Conservation (phyloP, 2,113 vertebrate species). For the Okapia johnstoni region DNA sequence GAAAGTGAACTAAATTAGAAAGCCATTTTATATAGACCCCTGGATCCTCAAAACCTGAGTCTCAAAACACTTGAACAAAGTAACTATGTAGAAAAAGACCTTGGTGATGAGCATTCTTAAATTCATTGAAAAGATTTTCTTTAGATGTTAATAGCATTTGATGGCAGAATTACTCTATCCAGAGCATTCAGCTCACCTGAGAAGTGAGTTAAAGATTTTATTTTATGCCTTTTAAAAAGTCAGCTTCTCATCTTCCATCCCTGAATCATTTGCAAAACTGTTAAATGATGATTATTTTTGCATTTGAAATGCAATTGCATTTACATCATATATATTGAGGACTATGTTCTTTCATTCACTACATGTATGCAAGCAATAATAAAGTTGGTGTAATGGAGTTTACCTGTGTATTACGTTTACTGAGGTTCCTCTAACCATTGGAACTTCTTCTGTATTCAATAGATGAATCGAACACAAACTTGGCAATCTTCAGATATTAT, state of each 20-base stretch:
- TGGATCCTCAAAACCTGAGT: slow-evolving; percentile 19
- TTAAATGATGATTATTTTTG: slow-evolving; percentile 15
- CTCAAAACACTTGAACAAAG: slow-evolving; percentile 30
- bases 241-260: not conserved
- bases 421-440: not conserved
- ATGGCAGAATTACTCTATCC: not conserved
- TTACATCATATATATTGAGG: not conserved
- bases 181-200: slow-evolving; percentile 1
- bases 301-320: not conserved
- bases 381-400: not conserved
- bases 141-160: slow-evolving; percentile 24
- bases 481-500: not conserved
- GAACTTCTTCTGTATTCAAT: not conserved
- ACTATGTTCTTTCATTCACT: not conserved
- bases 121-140: slow-evolving; percentile 16
- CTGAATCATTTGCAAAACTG: slow-evolving; percentile 26
- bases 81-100: slow-evolving; percentile 2
- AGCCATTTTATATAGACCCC: slow-evolving; percentile 23
- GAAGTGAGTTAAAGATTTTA: slow-evolving; percentile 28
- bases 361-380: not conserved
- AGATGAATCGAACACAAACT: not conserved
- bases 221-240: slow-evolving; percentile 42
- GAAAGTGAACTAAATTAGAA: slow-evolving; percentile 52
- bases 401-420: not conserved
- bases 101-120: slow-evolving; percentile 32